A percentile compares a stretch with the other conserved stretches of the same genome.
Conservation (phyloP, 1,140 invertebrate species). For the Propsilocerus akamusi region DNA sequence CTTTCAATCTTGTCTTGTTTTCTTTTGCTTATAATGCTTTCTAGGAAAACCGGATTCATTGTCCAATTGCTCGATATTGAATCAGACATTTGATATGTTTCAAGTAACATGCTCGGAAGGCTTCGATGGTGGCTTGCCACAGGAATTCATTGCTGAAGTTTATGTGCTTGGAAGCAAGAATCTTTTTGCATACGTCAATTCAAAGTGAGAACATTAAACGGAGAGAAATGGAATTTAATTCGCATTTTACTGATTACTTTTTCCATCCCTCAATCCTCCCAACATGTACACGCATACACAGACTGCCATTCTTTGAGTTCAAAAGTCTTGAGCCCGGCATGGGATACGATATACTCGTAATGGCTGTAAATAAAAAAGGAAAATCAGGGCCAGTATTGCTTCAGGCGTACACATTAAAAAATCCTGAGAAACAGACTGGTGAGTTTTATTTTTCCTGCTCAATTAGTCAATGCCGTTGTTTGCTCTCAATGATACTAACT, state of each 20-base stretch:
- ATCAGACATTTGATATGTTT: conserved; percentile 54
- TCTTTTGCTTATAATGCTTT: background rate
- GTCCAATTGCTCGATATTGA: conserved; percentile 56
- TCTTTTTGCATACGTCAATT: conserved; percentile 22
- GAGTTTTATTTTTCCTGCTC: conserved; percentile 14
- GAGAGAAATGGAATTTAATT: background rate
- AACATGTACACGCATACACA: conserved; percentile 26
- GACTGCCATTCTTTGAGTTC: conserved; percentile 39
- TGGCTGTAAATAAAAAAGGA: conserved; percentile 54
- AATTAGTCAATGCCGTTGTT: background rate
- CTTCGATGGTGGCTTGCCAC: conserved; percentile 56
- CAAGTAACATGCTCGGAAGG: conserved; percentile 59
- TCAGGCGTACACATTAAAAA: conserved; percentile 51
- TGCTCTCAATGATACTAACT: background rate
- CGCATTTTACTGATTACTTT: background rate
- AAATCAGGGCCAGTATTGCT: conserved; percentile 38
- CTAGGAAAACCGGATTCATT: conserved; percentile 58
- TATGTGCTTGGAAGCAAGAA: conserved; percentile 25
- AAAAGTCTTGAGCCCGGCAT: conserved; percentile 42
- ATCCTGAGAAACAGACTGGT: conserved; percentile 61
- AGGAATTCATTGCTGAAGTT: conserved; percentile 47
- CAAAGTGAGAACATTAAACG: conserved; percentile 18
- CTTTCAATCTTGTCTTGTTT: background rate
- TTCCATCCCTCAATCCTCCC: background rate
- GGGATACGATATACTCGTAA: conserved; percentile 44